A percentile compares a stretch with the other conserved stretches of the same genome.
Evolutionary conservation across 2,888 invertebrate species (phyloP).

Genomic region (Eristalis arbustorum): DNA sequence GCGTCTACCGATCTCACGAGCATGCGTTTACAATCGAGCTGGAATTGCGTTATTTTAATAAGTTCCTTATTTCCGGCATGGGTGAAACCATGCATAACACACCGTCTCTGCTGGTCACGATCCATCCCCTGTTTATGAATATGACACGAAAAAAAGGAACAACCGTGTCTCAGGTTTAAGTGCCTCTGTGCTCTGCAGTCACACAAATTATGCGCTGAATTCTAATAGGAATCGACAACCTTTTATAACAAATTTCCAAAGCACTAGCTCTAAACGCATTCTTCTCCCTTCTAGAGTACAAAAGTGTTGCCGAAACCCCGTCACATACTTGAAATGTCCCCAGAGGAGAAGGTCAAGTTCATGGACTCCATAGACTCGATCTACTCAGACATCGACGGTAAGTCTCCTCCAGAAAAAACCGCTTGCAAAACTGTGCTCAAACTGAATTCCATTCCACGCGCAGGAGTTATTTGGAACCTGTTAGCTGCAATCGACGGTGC

Average conservation of each 20-base stretch:
- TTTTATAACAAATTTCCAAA: neutral
- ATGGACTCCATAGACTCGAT: constrained; percentile 82
- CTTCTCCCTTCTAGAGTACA: constrained; percentile 8
- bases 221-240: too few relatives aligned
- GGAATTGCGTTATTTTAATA: too few relatives aligned
- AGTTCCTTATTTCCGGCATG: too few relatives aligned
- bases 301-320: constrained; percentile 48
- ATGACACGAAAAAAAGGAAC: too few relatives aligned
- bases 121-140: too few relatives aligned
- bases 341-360: constrained; percentile 77
- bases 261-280: neutral
- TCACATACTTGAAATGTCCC: constrained; percentile 74
- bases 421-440: neutral
- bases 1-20: too few relatives aligned
- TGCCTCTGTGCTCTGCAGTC: too few relatives aligned
- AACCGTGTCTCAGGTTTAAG: too few relatives aligned
- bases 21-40: too few relatives aligned
- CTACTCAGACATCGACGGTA: constrained; percentile 84
- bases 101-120: too few relatives aligned
- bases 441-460: neutral
- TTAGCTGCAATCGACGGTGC: constrained; percentile 75
- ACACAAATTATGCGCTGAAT: too few relatives aligned
- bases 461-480: constrained; percentile 81
- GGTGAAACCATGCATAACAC: too few relatives aligned
- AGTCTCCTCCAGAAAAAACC: neutral